Evolutionary conservation across 2,113 vertebrate genomes (phyloP).

Genomic region (Eulacestoma nigropectus): DNA sequence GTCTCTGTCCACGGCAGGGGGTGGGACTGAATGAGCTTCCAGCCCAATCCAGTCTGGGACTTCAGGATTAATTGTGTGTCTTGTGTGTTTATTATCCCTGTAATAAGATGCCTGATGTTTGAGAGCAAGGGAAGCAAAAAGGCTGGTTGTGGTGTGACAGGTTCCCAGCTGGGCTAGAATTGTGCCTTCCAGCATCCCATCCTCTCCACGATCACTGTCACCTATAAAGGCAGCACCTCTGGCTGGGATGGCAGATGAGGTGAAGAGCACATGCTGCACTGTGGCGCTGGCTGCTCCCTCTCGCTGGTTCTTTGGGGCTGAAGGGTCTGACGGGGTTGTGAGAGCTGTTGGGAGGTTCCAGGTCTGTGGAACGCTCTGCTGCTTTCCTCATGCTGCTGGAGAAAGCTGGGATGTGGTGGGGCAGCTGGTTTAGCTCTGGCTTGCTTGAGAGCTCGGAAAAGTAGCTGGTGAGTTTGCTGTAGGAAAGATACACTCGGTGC

Average conservation of each 20-base stretch:
- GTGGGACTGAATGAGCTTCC: neutral
- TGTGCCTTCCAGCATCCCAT: neutral
- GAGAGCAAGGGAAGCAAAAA: neutral
- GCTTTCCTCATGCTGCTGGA: neutral
- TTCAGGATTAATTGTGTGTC: neutral
- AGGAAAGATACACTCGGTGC: neutral
- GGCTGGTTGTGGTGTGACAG: neutral
- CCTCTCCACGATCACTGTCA: neutral
- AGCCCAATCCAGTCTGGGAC: neutral
- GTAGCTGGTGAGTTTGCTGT: neutral
- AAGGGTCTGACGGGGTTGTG: neutral
- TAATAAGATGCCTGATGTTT: neutral
- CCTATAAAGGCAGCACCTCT: neutral
- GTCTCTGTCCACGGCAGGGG: neutral
- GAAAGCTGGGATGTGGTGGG: neutral
- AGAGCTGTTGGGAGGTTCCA: neutral
- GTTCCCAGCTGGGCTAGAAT: neutral
- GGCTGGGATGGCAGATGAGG: neutral
- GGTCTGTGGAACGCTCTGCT: fast-evolving
- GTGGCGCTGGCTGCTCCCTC: neutral
- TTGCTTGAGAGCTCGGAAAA: neutral
- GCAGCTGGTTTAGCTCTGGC: neutral
- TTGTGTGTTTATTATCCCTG: neutral
- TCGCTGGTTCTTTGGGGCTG: neutral
- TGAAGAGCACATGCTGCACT: neutral